Conservation (phyloP, 2,113 vertebrate genomes). For the Otus sunia region DNA sequence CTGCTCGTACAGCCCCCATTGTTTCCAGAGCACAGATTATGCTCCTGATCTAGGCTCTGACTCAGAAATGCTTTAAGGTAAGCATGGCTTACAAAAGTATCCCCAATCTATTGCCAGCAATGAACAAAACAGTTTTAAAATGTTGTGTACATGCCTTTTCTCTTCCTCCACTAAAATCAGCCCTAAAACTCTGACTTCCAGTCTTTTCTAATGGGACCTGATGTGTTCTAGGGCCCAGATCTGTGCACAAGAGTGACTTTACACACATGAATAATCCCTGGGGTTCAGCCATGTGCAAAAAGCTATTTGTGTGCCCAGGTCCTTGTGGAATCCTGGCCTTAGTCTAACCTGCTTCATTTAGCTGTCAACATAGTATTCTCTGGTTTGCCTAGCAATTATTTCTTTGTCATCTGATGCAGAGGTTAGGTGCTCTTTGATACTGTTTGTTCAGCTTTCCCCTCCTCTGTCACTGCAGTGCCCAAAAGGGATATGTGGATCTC, state of each 20-base stretch:
- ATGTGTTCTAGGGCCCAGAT: not conserved
- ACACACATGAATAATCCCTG: not conserved
- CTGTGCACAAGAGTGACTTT: not conserved
- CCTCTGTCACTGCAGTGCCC: not conserved
- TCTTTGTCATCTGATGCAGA: not conserved
- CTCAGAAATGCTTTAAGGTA: not conserved
- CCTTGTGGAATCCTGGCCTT: not conserved
- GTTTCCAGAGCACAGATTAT: not conserved
- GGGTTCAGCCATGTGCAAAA: not conserved
- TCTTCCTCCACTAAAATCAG: not conserved
- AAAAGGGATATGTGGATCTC: not conserved
- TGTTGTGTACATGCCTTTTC: not conserved
- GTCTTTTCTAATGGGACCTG: not conserved
- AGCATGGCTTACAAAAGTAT: not conserved
- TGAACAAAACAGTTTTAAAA: not conserved
- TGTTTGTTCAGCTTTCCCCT: not conserved
- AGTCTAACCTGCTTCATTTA: not conserved
- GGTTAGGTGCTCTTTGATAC: not conserved
- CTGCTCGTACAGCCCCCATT: accelerated
- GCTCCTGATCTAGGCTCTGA: not conserved
- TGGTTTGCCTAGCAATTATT: not conserved
- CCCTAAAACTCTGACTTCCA: not conserved
- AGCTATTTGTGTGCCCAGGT: not conserved
- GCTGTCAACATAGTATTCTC: not conserved
- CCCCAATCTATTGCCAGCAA: not conserved